These are phyloP conservation scores for Hormiphora californensis DNA, from an alignment of 37 sponge, comb jelly and placozoan genomes.

Conservation along the genomic window DNA sequence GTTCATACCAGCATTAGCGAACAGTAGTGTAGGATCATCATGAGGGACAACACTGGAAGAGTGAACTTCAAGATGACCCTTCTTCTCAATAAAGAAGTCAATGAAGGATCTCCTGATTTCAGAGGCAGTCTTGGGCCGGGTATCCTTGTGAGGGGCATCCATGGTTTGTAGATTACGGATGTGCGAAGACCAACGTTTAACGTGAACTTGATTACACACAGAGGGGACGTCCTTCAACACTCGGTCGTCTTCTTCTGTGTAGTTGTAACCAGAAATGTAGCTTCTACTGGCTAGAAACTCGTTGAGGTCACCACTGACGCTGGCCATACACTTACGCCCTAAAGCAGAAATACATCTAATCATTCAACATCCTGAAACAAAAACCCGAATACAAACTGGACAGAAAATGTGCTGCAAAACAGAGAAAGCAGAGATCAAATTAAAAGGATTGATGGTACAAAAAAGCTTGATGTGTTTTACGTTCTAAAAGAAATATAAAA, in stretches of 20 bases:
- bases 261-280: constrained; percentile 26
- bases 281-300: neutral
- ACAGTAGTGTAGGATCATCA: constrained; percentile 89
- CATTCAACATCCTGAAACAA: too few species aligned
- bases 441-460: too few species aligned
- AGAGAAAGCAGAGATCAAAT: too few species aligned
- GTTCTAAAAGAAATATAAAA: too few species aligned
- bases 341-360: neutral
- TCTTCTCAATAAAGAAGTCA: constrained; percentile 71
- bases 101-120: constrained; percentile 64
- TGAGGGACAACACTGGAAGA: constrained; percentile 82
- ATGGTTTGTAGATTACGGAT: neutral
- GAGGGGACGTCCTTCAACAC: neutral
- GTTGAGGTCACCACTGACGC: neutral
- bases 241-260: constrained; percentile 6
- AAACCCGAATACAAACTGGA: too few species aligned
- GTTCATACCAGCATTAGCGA: constrained; percentile 99
- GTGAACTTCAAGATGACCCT: constrained; percentile 70
- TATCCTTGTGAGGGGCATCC: neutral
- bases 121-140: neutral
- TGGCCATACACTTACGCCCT: neutral
- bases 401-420: too few species aligned
- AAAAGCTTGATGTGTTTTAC: too few species aligned
- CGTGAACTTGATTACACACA: neutral
- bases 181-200: constrained; percentile 12